These are phyloP conservation scores for Atrina japonica DNA, from an alignment of 2,888 invertebrate species.

Conservation along the genomic window DNA sequence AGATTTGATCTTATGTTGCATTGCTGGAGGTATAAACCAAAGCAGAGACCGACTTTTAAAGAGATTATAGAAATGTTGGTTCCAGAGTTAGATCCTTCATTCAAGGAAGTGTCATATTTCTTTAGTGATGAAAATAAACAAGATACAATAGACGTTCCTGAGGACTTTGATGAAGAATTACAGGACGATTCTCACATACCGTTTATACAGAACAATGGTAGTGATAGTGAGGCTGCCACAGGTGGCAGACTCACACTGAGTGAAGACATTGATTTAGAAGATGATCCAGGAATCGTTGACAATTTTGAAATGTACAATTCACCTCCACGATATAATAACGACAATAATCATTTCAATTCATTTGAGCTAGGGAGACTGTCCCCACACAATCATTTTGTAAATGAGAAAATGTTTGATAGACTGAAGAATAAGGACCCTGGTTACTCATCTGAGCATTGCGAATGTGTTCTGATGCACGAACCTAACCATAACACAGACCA, in stretches of 20 bases:
- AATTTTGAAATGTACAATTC: constrained; percentile 41
- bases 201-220: constrained; percentile 23
- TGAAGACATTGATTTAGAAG: constrained; percentile 19
- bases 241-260: constrained; percentile 3
- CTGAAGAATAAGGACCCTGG: constrained; percentile 14
- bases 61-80: constrained; percentile 86
- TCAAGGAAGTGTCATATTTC: constrained; percentile 86
- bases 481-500: constrained; percentile 36
- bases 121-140: constrained; percentile 68
- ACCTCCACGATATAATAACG: constrained; percentile 37
- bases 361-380: constrained; percentile 10
- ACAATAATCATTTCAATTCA: neutral
- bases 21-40: constrained; percentile 94
- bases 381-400: neutral
- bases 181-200: constrained; percentile 40
- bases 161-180: constrained; percentile 48
- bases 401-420: constrained; percentile 9
- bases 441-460: constrained; percentile 57
- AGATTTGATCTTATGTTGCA: constrained; percentile 92
- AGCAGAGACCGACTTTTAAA: constrained; percentile 91
- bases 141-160: constrained; percentile 35
- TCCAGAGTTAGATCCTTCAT: constrained; percentile 85
- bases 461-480: constrained; percentile 61
- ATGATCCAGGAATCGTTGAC: constrained; percentile 37
- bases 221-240: constrained; percentile 17